phyloP scores from a whole-genome alignment of 2,797 vertebrate species.

The Gila robusta region DNA sequence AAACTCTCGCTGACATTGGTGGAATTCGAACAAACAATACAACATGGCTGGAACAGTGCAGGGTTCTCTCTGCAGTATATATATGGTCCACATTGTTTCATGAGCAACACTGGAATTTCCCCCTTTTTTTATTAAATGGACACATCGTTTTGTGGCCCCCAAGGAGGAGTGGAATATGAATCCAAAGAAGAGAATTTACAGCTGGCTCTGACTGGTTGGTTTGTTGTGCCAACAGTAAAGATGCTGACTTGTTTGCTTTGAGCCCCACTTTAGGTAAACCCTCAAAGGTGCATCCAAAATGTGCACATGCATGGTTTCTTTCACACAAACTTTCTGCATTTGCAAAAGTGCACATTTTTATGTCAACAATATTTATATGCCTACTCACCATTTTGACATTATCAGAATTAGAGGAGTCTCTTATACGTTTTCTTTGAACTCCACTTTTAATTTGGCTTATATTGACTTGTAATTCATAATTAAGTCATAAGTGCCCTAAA shows the following conservation, averaged over 20 bases:
- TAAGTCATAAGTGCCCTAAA: background rate
- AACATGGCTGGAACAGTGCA: conserved; percentile 46
- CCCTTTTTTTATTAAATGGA: conserved; percentile 56
- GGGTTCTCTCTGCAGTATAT: conserved; percentile 14
- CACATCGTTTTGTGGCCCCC: conserved; percentile 65
- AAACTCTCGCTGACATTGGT: conserved; percentile 72
- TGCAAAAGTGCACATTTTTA: conserved; percentile 31
- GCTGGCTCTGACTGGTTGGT: conserved; percentile 73
- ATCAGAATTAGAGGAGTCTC: background rate
- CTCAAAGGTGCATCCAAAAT: conserved; percentile 66
- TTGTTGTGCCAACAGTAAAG: conserved; percentile 72
- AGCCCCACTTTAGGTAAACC: conserved; percentile 69
- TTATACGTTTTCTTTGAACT: background rate
- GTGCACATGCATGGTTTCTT: conserved; percentile 7
- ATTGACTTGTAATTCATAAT: background rate
- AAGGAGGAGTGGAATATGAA: conserved; percentile 70
- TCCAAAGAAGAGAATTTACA: conserved; percentile 71
- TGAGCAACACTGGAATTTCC: conserved; percentile 49
- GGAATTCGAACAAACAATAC: conserved; percentile 63
- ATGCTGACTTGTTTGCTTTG: conserved; percentile 76
- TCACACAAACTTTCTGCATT: conserved; percentile 2
- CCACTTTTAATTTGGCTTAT: background rate
- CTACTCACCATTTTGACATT: conserved; percentile 8
- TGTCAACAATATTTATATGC: background rate
- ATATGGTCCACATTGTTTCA: conserved; percentile 56